Conservation (phyloP, 2,888 invertebrate genomes). For the Podabrus alpinus region DNA sequence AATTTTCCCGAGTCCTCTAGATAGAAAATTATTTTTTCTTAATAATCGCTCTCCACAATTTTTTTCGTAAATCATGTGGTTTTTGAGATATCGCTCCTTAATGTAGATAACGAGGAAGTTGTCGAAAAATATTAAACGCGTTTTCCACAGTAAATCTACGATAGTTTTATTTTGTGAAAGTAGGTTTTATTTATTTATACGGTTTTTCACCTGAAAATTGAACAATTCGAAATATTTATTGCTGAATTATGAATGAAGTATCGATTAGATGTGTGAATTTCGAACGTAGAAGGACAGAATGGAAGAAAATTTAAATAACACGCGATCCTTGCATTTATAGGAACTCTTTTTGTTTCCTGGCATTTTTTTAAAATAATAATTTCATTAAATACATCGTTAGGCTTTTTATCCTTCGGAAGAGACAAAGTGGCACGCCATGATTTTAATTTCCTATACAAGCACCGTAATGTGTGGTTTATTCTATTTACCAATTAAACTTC, state of each 20-base stretch:
- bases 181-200: neutral
- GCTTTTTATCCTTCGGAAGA: neutral
- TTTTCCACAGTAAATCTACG: neutral
- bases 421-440: neutral
- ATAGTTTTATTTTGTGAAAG: neutral
- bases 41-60: too few species aligned
- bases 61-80: too few species aligned
- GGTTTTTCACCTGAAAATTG: neutral
- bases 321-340: neutral
- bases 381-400: neutral
- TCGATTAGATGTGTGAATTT: neutral
- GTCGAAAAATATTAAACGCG: neutral
- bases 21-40: too few species aligned
- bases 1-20: too few species aligned
- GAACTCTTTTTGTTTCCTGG: neutral
- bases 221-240: neutral
- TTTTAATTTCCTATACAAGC: neutral
- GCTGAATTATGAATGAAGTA: conserved; percentile 1
- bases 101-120: too few species aligned
- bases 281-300: neutral
- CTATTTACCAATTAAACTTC: neutral
- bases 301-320: neutral
- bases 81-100: too few species aligned
- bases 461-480: neutral
- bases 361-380: neutral